Base-by-base conservation (phyloP, 2,888 invertebrate species). In the Orchestes rusci region DNA sequence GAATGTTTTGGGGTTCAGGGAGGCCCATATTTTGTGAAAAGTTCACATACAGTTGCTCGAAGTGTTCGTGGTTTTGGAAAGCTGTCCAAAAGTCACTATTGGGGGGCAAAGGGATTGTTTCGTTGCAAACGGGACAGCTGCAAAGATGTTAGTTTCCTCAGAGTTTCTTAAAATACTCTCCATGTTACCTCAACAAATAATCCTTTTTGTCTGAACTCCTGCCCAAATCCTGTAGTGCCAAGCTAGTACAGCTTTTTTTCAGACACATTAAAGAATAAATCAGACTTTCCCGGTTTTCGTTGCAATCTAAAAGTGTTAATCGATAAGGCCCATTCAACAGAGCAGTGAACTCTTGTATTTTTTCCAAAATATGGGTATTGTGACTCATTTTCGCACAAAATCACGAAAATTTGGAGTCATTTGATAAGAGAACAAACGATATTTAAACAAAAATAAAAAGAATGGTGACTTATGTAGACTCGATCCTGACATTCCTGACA, bases 61-160 rank as follows among this genome's bases (percentile, higher is more conserved):
- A 53, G 47, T 61, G 61, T 16, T 57, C 50, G 38, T 61, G 59
- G 17, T 44, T 43, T 43, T 59, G 56, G 20, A 59, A 31, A 16
- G 30, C 40, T 7, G 44, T 46, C 61, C 59, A 61, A 16, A 55
- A 33, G 45, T 61, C 50, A 36, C 50, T 30, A 4, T 49, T 38
- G 8, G 51, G 43, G 27, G 50, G 19, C 13, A 57, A 34, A 23
- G 34, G 31, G 12, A 59, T 48, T 8, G 20, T n/a, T 38, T 53
- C 47, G 8, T 48, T 43, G 43, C 61, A 61, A 29, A 53, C 30
- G 16, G 29, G 42, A 47, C 60, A 61, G 12, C 36, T 46, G 16
- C n/a, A n/a, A n/a, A n/a, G n/a, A n/a, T n/a, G n/a, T n/a, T n/a
- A n/a, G n/a, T n/a, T n/a, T n/a, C n/a, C n/a, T n/a, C n/a, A n/a